Conservation (phyloP, 2,888 invertebrate species). For the Chelonus formosanus region DNA sequence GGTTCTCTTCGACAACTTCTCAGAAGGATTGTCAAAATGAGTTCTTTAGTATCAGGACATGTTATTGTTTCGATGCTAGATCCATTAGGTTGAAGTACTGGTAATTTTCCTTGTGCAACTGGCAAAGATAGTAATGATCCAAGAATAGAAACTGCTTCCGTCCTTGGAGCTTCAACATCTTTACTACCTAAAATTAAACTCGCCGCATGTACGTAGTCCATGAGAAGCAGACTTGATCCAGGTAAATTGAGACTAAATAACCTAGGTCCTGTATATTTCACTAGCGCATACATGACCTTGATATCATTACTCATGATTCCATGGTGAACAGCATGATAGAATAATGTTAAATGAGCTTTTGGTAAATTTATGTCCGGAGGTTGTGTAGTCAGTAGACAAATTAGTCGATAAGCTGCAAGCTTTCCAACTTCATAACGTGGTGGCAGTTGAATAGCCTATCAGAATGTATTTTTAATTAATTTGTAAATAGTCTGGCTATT, state of each 20-base stretch:
- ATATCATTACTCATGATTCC: slow-evolving; percentile 68
- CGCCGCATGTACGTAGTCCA: slow-evolving; percentile 91
- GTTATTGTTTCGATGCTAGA: slow-evolving; percentile 68
- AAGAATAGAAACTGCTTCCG: slow-evolving; percentile 89
- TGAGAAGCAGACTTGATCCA: slow-evolving; percentile 84
- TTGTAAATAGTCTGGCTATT: too few relatives aligned
- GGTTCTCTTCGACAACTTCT: slow-evolving; percentile 90
- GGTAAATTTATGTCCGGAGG: slow-evolving; percentile 76
- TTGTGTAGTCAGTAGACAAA: slow-evolving; percentile 82
- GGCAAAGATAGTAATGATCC: slow-evolving; percentile 88
- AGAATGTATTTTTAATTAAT: slow-evolving; percentile 36
- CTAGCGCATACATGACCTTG: slow-evolving; percentile 59
- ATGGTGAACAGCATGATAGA: slow-evolving; percentile 85
- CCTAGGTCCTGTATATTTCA: slow-evolving; percentile 76
- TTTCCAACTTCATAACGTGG: slow-evolving; percentile 77
- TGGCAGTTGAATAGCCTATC: slow-evolving; percentile 70
- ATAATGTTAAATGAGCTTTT: slow-evolving; percentile 74
- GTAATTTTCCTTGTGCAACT: slow-evolving; percentile 73
- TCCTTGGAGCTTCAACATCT: slow-evolving; percentile 85
- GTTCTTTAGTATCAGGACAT: slow-evolving; percentile 87
- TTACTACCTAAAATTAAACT: slow-evolving; percentile 84
- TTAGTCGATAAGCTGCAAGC: slow-evolving; percentile 83
- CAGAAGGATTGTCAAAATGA: slow-evolving; percentile 85
- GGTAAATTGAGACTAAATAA: slow-evolving; percentile 88
- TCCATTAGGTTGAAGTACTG: slow-evolving; percentile 75